Evolutionary conservation across 2,888 invertebrate species (phyloP).

Genomic region (Sericinus montela): DNA sequence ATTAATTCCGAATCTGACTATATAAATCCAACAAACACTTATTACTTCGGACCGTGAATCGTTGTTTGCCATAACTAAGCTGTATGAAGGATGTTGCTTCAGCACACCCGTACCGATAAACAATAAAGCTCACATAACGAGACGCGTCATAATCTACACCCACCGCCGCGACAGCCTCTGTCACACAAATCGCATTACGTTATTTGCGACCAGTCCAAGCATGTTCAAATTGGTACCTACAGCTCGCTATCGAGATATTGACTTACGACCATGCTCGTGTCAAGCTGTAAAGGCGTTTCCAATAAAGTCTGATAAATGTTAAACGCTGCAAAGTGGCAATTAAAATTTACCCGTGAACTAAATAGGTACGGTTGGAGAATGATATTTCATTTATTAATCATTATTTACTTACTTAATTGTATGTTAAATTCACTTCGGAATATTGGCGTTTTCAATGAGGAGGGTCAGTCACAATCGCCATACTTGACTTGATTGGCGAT

Average conservation of each 20-base stretch:
- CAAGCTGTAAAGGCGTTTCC: conserved; percentile 11
- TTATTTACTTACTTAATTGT: no score
- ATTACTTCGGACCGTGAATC: neutral
- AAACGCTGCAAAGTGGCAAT: conserved; percentile 4
- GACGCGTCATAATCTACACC: conserved; percentile 59
- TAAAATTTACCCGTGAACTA: neutral
- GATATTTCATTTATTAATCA: no score
- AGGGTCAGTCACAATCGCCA: no score
- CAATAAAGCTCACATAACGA: conserved; percentile 64
- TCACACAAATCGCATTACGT: conserved; percentile 62
- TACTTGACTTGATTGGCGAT: no score
- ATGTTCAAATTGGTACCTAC: conserved; percentile 26
- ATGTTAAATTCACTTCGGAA: no score
- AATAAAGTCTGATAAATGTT: conserved; percentile 17
- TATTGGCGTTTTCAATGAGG: no score
- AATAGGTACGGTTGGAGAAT: no score
- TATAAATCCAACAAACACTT: neutral
- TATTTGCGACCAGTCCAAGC: conserved; percentile 42
- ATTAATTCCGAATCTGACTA: no score
- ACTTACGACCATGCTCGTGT: conserved; percentile 17
- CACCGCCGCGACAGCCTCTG: conserved; percentile 41
- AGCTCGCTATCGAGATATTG: conserved; percentile 16
- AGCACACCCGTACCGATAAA: conserved; percentile 38
- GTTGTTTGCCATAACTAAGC: neutral
- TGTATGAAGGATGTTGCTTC: neutral